These are phyloP conservation scores for Leptinotarsa texana DNA, from an alignment of 1,140 invertebrate genomes.

Conservation along the genomic window DNA sequence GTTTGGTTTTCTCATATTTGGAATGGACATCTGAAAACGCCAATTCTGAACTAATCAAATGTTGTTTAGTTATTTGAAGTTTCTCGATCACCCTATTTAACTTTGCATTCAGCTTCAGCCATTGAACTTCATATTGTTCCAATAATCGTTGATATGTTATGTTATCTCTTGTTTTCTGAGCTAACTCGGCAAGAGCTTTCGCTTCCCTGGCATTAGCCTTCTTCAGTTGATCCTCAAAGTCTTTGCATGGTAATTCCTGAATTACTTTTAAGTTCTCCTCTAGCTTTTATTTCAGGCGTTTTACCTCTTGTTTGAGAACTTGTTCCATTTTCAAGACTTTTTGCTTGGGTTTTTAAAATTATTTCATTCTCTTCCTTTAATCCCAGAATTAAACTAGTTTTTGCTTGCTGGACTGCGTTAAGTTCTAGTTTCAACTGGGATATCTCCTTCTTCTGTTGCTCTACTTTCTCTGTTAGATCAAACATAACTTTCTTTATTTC, in stretches of 20 bases:
- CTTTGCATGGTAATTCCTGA: slow-evolving; percentile 34
- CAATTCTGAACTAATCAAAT: no score
- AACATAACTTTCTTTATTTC: slow-evolving; percentile 14
- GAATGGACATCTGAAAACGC: no score
- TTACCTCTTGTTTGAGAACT: slow-evolving; percentile 37
- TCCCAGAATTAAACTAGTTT: slow-evolving; percentile 38
- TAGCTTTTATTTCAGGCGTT: slow-evolving; percentile 38
- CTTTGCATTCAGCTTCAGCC: no score
- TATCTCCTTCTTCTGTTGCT: slow-evolving; percentile 33
- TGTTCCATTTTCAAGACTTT: slow-evolving; percentile 38
- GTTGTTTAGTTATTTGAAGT: no score
- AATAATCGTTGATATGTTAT: slow-evolving; percentile 7
- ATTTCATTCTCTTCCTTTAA: slow-evolving; percentile 41
- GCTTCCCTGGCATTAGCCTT: slow-evolving; percentile 37
- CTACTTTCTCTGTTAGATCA: slow-evolving; percentile 27
- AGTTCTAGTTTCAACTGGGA: slow-evolving; percentile 34
- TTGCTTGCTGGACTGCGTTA: slow-evolving; percentile 38
- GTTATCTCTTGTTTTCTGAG: slow-evolving; percentile 33
- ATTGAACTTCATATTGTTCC: no score
- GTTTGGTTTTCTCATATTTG: slow-evolving; percentile 64
- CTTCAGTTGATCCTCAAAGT: slow-evolving; percentile 37
- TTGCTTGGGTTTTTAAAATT: slow-evolving; percentile 40
- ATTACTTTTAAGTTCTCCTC: slow-evolving; percentile 34
- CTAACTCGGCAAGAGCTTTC: slow-evolving; percentile 30
- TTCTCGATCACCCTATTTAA: no score